Base-by-base conservation (phyloP, 2,797 vertebrate genomes). In the Sphenodon punctatus region DNA sequence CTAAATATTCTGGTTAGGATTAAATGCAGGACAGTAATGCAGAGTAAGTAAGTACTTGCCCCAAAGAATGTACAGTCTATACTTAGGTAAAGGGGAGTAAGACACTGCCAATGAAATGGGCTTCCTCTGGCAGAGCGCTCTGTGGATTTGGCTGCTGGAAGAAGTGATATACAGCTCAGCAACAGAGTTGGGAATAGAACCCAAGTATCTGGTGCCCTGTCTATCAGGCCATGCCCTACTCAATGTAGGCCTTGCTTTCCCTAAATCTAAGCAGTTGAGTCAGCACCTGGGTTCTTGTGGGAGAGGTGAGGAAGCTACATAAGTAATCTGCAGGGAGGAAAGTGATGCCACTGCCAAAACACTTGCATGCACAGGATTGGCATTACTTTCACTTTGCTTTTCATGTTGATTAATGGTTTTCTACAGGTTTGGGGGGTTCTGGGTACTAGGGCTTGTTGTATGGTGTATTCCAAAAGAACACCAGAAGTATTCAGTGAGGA, bases 181-280 rank as follows among this genome's bases (percentile, higher is more conserved):
- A 17, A 19, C 0, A 1, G 22, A 53, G 0, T 12, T 9, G 10
- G n/a, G 17, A n/a, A 8, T 39, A 27, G n/a, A 42, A 42, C 10
- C 6, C 5, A 3, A 34, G 9, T 41, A 14, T 12, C n/a, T 25
- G n/a, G n/a, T 27, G n/a, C 16, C 16, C 39, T 16, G 39, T n/a
- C n/a, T 32, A 58, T 30, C 17, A 58, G 7, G 1, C 20, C 30
- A 58, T 34, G 11, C 14, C 55, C 19, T 34, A 11, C 46, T 10
- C 46, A 20, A 46, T 23, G 20, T 23, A 20, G 19, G 23, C 17
- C 20, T 23, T 46, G 7, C 17, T 36, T 32, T 11, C 55, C 23
- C 55, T 58, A 32, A 34, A 23, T 20, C 12, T n/a, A n/a, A n/a
- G n/a, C n/a, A n/a, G n/a, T n/a, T n/a, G n/a, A n/a, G n/a, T n/a